Evolutionary conservation across 2,113 vertebrate species (phyloP).

Genomic region (Elanoides forficatus): DNA sequence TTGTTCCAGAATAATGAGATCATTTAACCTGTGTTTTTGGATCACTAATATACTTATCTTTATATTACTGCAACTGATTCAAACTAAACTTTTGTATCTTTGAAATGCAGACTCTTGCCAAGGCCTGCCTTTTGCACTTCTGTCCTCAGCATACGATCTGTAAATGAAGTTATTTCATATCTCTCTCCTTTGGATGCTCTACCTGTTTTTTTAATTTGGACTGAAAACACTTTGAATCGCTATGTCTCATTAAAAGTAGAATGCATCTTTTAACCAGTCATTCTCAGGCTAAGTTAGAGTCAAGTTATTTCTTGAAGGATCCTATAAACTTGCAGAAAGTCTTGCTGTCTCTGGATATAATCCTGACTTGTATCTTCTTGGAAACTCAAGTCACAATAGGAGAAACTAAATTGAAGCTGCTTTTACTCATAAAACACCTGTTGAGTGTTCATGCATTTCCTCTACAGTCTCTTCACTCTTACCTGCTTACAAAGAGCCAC

Average conservation of each 20-base stretch:
- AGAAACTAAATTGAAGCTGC: background rate
- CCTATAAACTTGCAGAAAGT: background rate
- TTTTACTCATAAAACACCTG: background rate
- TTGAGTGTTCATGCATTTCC: background rate
- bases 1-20: background rate
- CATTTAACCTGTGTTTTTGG: background rate
- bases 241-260: background rate
- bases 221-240: background rate
- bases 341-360: background rate
- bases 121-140: background rate
- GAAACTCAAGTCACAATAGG: background rate
- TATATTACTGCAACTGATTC: background rate
- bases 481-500: background rate
- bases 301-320: background rate
- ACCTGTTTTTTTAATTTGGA: background rate
- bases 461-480: background rate
- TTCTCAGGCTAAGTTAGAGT: background rate
- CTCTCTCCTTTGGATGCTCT: background rate
- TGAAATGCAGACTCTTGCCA: background rate
- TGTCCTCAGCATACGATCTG: background rate
- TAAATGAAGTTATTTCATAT: background rate
- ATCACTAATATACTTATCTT: background rate
- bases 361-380: background rate
- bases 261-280: background rate
- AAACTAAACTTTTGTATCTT: background rate